Conservation (phyloP, 2,113 vertebrate species). For the Sisor rabdophorus region DNA sequence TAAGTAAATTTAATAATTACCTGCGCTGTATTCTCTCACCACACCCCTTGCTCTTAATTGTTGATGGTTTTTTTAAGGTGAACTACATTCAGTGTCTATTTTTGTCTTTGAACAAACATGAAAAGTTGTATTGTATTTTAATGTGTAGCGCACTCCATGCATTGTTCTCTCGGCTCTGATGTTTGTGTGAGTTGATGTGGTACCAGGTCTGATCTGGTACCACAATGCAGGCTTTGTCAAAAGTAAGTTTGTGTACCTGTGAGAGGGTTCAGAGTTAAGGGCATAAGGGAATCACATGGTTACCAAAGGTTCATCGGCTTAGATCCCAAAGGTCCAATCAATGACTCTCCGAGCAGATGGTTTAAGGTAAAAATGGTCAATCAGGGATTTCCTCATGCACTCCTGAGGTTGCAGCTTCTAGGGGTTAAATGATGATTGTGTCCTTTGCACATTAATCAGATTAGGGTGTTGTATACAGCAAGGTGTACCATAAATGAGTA, state of each 20-base stretch:
- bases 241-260: slow-evolving; percentile 8
- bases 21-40: background rate
- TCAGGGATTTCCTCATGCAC: slow-evolving; percentile 3
- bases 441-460: background rate
- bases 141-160: too few relatives aligned
- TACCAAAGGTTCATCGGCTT: slow-evolving; percentile 21
- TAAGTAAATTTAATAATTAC: background rate
- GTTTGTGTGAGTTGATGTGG: too few relatives aligned
- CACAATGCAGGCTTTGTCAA: background rate
- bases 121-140: background rate
- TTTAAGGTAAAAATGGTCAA: slow-evolving; percentile 8
- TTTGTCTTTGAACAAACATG: too few relatives aligned
- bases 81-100: background rate
- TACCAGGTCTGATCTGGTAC: too few relatives aligned
- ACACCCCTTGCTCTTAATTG: background rate
- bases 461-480: background rate
- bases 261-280: background rate
- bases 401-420: slow-evolving; percentile 3
- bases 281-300: background rate
- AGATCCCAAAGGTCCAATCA: slow-evolving; percentile 44
- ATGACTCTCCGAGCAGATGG: slow-evolving; percentile 32
- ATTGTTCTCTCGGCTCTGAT: too few relatives aligned
- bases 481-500: background rate
- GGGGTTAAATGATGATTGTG: too few relatives aligned
- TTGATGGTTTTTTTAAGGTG: background rate